A percentile compares a stretch with the other conserved stretches of the same genome.
These are phyloP conservation scores for Tiphia femorata DNA, from an alignment of 2,888 invertebrate genomes.

Conservation along the genomic window DNA sequence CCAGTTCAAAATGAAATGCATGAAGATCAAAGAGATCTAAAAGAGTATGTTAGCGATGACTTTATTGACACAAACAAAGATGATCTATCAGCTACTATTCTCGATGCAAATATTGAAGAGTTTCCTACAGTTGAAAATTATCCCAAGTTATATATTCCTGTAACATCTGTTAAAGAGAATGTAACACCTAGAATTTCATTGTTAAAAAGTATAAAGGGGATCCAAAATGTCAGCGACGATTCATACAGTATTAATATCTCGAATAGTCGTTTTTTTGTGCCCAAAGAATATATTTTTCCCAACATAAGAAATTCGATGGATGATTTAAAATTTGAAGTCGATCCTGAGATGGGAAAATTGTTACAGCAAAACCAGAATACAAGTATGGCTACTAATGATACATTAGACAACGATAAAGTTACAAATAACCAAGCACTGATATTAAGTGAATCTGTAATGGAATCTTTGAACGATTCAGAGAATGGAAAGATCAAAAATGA, in stretches of 20 bases:
- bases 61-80: too few species aligned
- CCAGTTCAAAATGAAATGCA: too few species aligned
- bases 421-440: too few species aligned
- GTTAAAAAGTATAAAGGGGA: slow-evolving; percentile 50
- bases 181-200: slow-evolving; percentile 30
- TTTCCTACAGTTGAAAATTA: slow-evolving; percentile 26
- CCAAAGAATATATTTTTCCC: slow-evolving; percentile 55
- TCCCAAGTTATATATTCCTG: slow-evolving; percentile 39
- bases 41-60: too few species aligned
- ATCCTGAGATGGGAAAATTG: slow-evolving; percentile 59
- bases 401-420: not conserved
- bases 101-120: not conserved
- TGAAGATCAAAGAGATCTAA: too few species aligned
- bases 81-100: too few species aligned
- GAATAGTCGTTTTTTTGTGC: slow-evolving; percentile 60
- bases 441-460: too few species aligned
- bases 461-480: too few species aligned
- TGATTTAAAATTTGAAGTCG: slow-evolving; percentile 58
- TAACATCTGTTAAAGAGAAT: slow-evolving; percentile 5
- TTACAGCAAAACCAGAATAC: slow-evolving; percentile 43
- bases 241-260: slow-evolving; percentile 56
- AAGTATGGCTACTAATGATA: not conserved
- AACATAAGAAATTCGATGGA: slow-evolving; percentile 54
- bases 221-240: slow-evolving; percentile 45
- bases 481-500: not conserved